Evolutionary conservation across 1,140 invertebrate genomes (phyloP), one percentile per base, ranked within the genome.

Genomic region (Heliconius hewitsoni): DNA sequence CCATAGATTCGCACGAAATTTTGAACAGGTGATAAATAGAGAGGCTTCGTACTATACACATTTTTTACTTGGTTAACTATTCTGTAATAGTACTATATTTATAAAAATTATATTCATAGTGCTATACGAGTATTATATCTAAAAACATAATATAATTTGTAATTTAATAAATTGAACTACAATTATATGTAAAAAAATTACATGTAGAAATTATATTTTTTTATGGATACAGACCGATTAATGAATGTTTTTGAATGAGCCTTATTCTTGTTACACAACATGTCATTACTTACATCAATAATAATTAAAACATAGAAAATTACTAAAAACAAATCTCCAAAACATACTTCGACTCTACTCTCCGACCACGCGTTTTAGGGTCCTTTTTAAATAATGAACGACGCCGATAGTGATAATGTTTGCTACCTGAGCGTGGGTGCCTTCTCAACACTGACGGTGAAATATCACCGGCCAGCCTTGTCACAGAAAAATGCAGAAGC

Each of bases 341-440:
- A 23, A 11, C 8, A 57, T 66, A 27, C 27, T 27, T 66, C 60
- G 3, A 66, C 60, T 30, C 60, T 66, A 3, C 30, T 66, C 60
- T 27, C 30, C 60, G 3, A 30, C 19, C 9, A 66, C 60, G 27
- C 60, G 13, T 30, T 66, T 66, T 66, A 27, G 23, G 71, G 81
- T 76, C 72, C 76, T 86, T 87, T 91, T 90, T 86, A 86, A 87
- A 87, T 87, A 87, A 89, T 88, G 89, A 92, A 91, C 91, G 90
- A 88, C 88, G 88, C 89, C 89, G 86, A 88, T 90, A 90, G 91
- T 90, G 92, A 92, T 93, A 93, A 93, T 90, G 87, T 89, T 92
- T 87, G 91, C 93, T 94, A 94, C 93, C 93, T 94, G 93, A 91
- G 90, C 91, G 83, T 90, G 89, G 91, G 89, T 92, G 90, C 88